Percentiles rank a stretch among this genome's conserved stretches.
Conservation (phyloP, 2,888 invertebrate species). For the Polymixis flavicincta region DNA sequence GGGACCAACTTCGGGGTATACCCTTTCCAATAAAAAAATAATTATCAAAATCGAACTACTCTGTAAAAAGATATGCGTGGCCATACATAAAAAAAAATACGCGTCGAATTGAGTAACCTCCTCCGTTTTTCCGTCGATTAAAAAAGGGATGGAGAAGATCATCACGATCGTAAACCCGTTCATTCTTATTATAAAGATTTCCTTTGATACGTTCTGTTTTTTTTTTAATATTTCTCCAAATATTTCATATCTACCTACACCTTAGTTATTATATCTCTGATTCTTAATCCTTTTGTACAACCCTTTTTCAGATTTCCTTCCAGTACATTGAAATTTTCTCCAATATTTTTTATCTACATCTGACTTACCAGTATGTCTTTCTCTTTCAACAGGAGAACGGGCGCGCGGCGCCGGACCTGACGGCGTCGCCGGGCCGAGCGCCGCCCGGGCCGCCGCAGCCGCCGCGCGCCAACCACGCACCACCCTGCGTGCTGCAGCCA, state of each 20-base stretch:
- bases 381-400: constrained; percentile 94
- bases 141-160: background rate
- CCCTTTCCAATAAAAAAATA: no score
- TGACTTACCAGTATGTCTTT: background rate
- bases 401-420: constrained; percentile 97
- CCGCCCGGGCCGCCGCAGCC: constrained; percentile 92
- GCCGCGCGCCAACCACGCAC: constrained; percentile 94
- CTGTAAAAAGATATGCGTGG: no score
- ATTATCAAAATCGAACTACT: no score
- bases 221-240: no score
- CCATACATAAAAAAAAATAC: no score
- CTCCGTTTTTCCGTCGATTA: no score
- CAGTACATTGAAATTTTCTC: background rate
- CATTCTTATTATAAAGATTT: background rate
- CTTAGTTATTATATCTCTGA: background rate
- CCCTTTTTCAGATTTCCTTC: background rate
- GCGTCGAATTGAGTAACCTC: no score
- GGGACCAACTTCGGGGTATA: no score
- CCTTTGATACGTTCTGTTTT: background rate
- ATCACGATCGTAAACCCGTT: background rate
- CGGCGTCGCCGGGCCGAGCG: constrained; percentile 96
- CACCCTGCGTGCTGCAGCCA: constrained; percentile 95
- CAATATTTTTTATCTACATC: background rate
- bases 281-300: background rate
- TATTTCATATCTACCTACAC: background rate